These are phyloP conservation scores for Crotalus helleri DNA, from an alignment of 2,113 vertebrate genomes.

Conservation along the genomic window DNA sequence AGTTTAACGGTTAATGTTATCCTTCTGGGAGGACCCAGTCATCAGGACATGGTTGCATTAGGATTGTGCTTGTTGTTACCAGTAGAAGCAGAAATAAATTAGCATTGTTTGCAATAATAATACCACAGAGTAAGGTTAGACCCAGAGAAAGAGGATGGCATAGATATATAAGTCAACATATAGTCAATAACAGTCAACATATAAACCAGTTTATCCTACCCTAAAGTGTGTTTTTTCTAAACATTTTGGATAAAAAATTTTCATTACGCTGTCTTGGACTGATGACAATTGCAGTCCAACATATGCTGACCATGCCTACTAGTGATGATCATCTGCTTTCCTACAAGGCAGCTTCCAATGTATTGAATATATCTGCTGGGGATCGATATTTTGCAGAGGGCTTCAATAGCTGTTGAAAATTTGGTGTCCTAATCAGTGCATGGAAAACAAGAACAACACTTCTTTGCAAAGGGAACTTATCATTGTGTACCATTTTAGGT, in stretches of 20 bases:
- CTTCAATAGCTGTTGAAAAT: background rate
- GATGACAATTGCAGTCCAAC: background rate
- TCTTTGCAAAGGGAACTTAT: background rate
- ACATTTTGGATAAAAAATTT: background rate
- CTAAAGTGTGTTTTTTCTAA: background rate
- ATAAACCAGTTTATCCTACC: background rate
- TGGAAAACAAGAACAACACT: background rate
- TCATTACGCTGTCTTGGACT: background rate
- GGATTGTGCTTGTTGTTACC: background rate
- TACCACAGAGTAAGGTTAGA: background rate
- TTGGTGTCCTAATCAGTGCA: background rate
- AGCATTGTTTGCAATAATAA: background rate
- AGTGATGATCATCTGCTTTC: background rate
- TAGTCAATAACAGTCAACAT: background rate
- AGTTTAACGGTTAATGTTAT: background rate
- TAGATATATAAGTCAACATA: background rate
- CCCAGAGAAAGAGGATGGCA: background rate
- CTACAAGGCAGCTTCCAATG: background rate
- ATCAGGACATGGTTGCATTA: background rate
- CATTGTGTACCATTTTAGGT: background rate
- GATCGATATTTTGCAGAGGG: background rate
- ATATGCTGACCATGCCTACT: background rate
- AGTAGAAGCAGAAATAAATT: background rate
- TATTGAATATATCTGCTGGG: background rate
- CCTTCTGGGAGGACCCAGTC: background rate